Conservation (phyloP, 2,113 vertebrate genomes). For the Sclerurus mexicanus region DNA sequence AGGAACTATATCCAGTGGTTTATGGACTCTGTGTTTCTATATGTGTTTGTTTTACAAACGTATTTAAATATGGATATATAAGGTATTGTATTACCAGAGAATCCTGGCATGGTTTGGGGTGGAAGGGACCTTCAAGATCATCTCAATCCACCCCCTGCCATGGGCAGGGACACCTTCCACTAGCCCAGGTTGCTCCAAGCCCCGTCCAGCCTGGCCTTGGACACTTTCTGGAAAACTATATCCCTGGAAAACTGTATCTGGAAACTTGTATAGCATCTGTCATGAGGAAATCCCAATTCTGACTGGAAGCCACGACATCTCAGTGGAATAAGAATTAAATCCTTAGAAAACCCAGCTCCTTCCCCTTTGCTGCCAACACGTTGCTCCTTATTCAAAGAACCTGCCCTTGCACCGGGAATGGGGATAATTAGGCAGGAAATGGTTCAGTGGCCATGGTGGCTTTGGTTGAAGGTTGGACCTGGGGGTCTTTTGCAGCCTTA, state of each 20-base stretch:
- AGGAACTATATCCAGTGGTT: not conserved
- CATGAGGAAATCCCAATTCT: not conserved
- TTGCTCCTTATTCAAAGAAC: not conserved
- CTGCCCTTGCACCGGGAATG: not conserved
- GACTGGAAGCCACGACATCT: not conserved
- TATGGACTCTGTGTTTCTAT: not conserved
- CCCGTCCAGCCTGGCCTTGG: not conserved
- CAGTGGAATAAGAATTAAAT: not conserved
- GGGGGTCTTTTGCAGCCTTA: not conserved
- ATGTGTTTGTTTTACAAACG: not conserved
- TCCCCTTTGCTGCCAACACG: not conserved
- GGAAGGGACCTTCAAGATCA: rapidly evolving
- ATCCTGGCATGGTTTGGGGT: not conserved
- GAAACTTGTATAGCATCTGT: too few species aligned
- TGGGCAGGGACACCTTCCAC: not conserved
- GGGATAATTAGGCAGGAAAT: not conserved
- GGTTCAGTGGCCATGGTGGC: not conserved
- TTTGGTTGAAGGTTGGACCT: not conserved
- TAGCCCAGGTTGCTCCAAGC: not conserved
- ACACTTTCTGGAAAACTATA: not conserved
- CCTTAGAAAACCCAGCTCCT: not conserved
- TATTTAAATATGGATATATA: too few species aligned
- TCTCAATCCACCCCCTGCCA: not conserved
- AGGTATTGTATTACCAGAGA: not conserved
- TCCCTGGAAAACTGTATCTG: too few species aligned